Evolutionary conservation across 2,113 vertebrate genomes (phyloP).

Genomic region (Aviceda subcristata): DNA sequence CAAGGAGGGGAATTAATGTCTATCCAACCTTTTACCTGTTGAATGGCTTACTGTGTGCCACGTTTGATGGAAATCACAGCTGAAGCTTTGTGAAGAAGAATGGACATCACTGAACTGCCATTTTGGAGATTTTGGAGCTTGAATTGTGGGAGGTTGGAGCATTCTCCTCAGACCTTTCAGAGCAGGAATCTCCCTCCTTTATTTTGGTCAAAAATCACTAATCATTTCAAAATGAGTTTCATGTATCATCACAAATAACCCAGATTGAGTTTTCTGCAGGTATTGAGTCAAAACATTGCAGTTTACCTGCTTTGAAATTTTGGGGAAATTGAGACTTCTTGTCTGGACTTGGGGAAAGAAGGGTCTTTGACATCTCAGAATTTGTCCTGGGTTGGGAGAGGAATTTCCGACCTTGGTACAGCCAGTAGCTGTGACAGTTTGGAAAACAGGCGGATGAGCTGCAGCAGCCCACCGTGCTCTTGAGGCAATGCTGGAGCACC

Average conservation of each 20-base stretch:
- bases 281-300: not conserved
- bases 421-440: not conserved
- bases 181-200: not conserved
- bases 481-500: accelerated
- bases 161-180: not conserved
- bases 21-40: not conserved
- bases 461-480: not conserved
- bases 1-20: not conserved
- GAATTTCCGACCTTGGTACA: not conserved
- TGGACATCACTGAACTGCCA: not conserved
- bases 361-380: not conserved
- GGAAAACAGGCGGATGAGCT: not conserved
- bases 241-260: not conserved
- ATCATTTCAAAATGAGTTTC: not conserved
- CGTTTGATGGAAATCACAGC: not conserved
- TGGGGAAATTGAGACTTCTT: not conserved
- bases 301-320: not conserved
- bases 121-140: not conserved
- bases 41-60: not conserved
- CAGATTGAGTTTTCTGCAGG: not conserved
- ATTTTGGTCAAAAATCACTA: not conserved
- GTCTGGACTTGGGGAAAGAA: not conserved
- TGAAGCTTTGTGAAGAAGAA: not conserved
- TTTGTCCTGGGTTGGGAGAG: not conserved
- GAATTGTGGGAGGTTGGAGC: not conserved